Percentiles rank a stretch among this genome's conserved stretches.
Evolutionary conservation across 2,797 vertebrate species (phyloP).

Genomic region (Ambastaia sidthimunki): DNA sequence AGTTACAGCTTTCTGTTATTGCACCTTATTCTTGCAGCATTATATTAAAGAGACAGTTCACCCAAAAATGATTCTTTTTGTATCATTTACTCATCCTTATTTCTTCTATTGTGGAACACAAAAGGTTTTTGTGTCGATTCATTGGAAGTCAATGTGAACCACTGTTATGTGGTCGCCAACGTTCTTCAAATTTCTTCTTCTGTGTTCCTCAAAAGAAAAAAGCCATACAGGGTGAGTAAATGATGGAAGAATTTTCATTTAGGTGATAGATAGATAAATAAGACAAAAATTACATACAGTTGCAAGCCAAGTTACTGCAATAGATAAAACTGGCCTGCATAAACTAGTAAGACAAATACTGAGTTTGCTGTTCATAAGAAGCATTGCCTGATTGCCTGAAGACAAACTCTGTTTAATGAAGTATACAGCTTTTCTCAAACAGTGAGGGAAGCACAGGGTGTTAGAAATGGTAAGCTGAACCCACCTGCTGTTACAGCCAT

Average conservation of each 20-base stretch:
- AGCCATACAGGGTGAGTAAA: too few species aligned
- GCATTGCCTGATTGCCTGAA: too few species aligned
- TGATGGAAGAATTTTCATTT: too few species aligned
- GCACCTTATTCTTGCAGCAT: neutral
- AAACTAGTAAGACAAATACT: too few species aligned
- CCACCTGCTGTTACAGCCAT: slow-evolving; percentile 30
- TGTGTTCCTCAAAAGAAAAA: too few species aligned
- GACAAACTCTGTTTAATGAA: neutral
- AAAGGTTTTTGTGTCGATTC: neutral
- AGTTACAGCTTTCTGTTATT: neutral
- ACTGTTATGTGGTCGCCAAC: too few species aligned
- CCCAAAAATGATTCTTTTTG: neutral
- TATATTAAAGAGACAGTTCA: neutral
- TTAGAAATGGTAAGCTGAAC: slow-evolving; percentile 14
- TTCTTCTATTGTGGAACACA: neutral
- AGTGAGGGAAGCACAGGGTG: slow-evolving; percentile 6
- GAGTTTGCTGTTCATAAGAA: too few species aligned
- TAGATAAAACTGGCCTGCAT: neutral
- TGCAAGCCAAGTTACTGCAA: neutral
- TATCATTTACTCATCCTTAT: neutral
- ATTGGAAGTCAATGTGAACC: too few species aligned
- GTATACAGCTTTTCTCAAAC: neutral
- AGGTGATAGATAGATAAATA: too few species aligned
- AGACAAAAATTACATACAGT: too few species aligned
- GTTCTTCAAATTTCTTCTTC: too few species aligned